These are phyloP conservation scores for Caenorhabditis imperialis DNA, from an alignment of 2,888 invertebrate species.

Conservation along the genomic window DNA sequence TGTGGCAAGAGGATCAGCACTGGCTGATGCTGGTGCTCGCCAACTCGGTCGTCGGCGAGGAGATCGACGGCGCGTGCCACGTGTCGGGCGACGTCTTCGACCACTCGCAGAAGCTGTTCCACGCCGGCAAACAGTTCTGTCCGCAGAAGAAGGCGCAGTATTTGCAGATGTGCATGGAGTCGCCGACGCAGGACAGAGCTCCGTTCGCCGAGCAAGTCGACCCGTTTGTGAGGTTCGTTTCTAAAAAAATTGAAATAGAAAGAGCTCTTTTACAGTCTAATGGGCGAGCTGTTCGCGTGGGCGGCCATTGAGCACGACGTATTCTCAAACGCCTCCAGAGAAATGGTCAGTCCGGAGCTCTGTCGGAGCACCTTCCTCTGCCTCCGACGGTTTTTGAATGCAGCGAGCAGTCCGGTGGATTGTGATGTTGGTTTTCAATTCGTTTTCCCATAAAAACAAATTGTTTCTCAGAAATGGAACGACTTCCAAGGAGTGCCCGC, in stretches of 20 bases:
- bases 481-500: conserved; percentile 40
- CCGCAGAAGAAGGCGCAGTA: conserved; percentile 42
- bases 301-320: conserved; percentile 61
- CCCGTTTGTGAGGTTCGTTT: conserved; percentile 60
- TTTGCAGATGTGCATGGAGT: conserved; percentile 55
- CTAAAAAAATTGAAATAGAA: neutral
- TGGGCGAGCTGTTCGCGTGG: conserved; percentile 67
- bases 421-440: conserved; percentile 34
- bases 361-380: conserved; percentile 57
- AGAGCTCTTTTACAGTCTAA: conserved; percentile 49
- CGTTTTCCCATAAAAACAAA: too few species aligned
- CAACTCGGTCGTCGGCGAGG: conserved; percentile 62
- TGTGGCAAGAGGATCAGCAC: conserved; percentile 89
- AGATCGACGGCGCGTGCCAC: conserved; percentile 63
- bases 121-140: conserved; percentile 33
- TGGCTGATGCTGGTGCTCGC: conserved; percentile 87
- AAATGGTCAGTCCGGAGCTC: conserved; percentile 83
- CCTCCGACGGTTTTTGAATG: conserved; percentile 57
- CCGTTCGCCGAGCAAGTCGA: conserved; percentile 48
- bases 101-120: conserved; percentile 30
- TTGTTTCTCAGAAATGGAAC: conserved; percentile 45
- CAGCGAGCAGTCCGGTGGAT: conserved; percentile 51
- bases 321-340: conserved; percentile 83
- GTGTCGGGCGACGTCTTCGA: conserved; percentile 61
- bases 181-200: conserved; percentile 52